Evolutionary conservation across 2,797 vertebrate genomes (phyloP), one percentile per base, ranked within the genome.

Genomic region (Cynopterus sphinx): DNA sequence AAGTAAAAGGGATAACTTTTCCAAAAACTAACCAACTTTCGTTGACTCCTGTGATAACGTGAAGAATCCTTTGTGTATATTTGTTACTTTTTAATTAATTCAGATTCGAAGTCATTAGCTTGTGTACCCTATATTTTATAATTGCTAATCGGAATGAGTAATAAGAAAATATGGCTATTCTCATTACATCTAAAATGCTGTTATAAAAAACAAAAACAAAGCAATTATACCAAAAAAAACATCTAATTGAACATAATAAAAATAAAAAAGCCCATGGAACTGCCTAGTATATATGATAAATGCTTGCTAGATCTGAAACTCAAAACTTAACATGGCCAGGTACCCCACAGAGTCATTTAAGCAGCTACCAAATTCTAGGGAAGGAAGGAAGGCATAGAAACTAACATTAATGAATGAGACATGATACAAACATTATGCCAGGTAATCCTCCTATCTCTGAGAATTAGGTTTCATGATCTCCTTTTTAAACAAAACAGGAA

Each of bases 31-130:
- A 75, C 2, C 2, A 77, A 49, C 55, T 28, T 59, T 33, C 43
- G 46, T 1, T 63, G 86, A 79, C 13, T 68, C 8, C n/a, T 87
- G 49, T 49, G 59, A 19, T 77, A 28, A 61, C 46, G 39, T 67
- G 67, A 53, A 85, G 8, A 78, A 78, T 6, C 16, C 49, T 75
- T 87, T 16, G 22, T 12, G 9, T 46, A 57, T n/a, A 55, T 90
- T 13, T 79, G n/a, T 63, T 65, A 77, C 68, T 90, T 84, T 84
- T 96, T n/a, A 68, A 74, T 46, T 55, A 86, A 89, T 49, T 78
- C 70, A 73, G 19, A 85, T 83, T 90, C 70, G 5, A 70, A 92
- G 33, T 55, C 73, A 79, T 74, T 33, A 78, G n/a, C 87, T 53
- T 78, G 26, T 65, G 41, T 28, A 46, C 31, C 31, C 26, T n/a